Conservation (phyloP, 1,140 invertebrate genomes). For the Pogonus chalceus region DNA sequence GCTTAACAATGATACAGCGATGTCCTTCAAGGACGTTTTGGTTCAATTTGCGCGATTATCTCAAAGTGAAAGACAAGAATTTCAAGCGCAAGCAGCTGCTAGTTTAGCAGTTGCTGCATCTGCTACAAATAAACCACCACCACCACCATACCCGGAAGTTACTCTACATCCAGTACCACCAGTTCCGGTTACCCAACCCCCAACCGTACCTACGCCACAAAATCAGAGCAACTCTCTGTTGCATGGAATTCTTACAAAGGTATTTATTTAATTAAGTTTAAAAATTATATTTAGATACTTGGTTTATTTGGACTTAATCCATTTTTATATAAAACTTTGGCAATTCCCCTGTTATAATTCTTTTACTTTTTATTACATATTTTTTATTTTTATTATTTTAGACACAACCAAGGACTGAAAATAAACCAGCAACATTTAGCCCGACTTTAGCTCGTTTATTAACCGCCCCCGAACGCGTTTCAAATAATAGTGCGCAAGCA, state of each 20-base stretch:
- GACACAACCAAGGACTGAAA: conserved; percentile 34
- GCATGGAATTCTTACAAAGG: conserved; percentile 64
- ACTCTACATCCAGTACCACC: conserved; percentile 57
- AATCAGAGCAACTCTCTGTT: conserved; percentile 57
- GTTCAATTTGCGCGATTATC: conserved; percentile 60
- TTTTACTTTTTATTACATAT: too few relatives aligned
- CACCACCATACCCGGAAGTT: conserved; percentile 65
- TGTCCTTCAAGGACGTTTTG: conserved; percentile 66
- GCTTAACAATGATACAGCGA: conserved; percentile 3
- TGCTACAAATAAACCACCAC: conserved; percentile 30
- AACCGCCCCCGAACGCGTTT: conserved; percentile 52
- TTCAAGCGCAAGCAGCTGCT: conserved; percentile 21
- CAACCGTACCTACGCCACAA: conserved; percentile 30
- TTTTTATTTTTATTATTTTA: conserved; percentile 17
- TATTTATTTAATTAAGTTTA: conserved; percentile 25
- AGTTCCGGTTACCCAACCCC: conserved; percentile 34
- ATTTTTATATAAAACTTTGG: too few relatives aligned
- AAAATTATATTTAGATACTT: too few relatives aligned
- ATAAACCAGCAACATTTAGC: conserved; percentile 51
- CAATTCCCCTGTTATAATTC: too few relatives aligned
- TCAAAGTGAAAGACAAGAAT: conserved; percentile 41
- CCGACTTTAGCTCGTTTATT: conserved; percentile 67
- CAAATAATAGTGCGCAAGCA: conserved; percentile 14
- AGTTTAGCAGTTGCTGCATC: conserved; percentile 10
- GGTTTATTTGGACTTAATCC: too few relatives aligned